A percentile compares a stretch with the other conserved stretches of the same genome.
These are phyloP conservation scores for Monodelphis domestica DNA, from an alignment of 2,797 vertebrate species.

Conservation along the genomic window DNA sequence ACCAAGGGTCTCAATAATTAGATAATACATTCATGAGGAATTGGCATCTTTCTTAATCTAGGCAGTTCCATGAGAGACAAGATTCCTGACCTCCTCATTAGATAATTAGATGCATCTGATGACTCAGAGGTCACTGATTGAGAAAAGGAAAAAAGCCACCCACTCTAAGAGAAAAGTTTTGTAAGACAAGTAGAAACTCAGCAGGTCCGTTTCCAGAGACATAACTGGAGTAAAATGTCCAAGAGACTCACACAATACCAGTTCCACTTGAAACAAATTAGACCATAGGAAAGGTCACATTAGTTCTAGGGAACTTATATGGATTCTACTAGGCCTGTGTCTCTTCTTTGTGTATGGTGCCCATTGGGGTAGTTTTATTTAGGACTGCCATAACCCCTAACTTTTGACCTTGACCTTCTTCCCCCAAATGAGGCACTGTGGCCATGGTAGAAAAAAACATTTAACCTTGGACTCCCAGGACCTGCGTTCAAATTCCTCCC, in stretches of 20 bases:
- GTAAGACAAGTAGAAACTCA: background rate
- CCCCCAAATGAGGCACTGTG: background rate
- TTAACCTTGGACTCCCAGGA: background rate
- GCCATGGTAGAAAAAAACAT: background rate
- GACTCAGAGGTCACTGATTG: constrained; percentile 71
- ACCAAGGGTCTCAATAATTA: constrained; percentile 77
- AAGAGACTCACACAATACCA: constrained; percentile 68
- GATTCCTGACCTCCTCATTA: constrained; percentile 77
- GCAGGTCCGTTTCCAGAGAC: constrained; percentile 57
- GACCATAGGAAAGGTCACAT: constrained; percentile 76
- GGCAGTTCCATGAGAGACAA: constrained; percentile 81
- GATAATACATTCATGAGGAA: constrained; percentile 83
- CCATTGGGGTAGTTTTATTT: background rate
- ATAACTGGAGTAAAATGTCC: constrained; percentile 70
- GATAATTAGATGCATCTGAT: constrained; percentile 71
- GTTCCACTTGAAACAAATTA: constrained; percentile 75
- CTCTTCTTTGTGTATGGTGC: background rate
- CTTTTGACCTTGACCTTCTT: background rate
- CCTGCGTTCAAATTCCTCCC: background rate
- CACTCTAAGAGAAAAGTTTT: constrained; percentile 70
- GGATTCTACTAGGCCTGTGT: background rate
- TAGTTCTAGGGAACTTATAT: constrained; percentile 52
- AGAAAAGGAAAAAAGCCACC: constrained; percentile 22
- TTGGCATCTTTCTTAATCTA: constrained; percentile 70
- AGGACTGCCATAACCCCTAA: background rate